These are phyloP conservation scores for Harpalus rubripes DNA, from an alignment of 2,888 invertebrate species.

Conservation along the genomic window DNA sequence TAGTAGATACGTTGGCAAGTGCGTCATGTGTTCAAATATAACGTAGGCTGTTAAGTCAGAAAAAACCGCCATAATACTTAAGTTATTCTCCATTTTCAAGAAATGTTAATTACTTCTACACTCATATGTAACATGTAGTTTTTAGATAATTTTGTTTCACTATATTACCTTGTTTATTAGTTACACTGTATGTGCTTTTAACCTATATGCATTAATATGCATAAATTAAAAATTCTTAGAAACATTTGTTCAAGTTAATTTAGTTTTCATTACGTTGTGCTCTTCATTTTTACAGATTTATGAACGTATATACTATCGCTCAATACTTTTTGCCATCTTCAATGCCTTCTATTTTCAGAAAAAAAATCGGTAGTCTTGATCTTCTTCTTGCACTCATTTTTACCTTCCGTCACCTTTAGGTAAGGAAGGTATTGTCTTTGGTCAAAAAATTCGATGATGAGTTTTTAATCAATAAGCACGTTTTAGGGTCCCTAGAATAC, in stretches of 20 bases:
- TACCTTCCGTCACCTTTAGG: no score
- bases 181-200: constrained; percentile 7
- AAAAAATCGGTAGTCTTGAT: no score
- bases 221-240: constrained; percentile 21
- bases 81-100: constrained; percentile 7
- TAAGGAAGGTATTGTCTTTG: no score
- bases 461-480: no score
- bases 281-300: neutral
- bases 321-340: neutral
- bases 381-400: no score
- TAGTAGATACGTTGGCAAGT: neutral
- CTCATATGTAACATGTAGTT: constrained; percentile 3
- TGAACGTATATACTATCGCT: neutral
- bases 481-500: no score
- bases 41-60: neutral
- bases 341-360: neutral
- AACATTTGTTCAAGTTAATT: constrained; percentile 17
- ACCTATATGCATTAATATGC: constrained; percentile 25
- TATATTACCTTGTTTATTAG: constrained; percentile 17
- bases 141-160: constrained; percentile 23
- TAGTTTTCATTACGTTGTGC: neutral
- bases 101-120: constrained; percentile 10
- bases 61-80: neutral
- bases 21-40: neutral
- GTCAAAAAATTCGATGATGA: no score